phyloP scores from a whole-genome alignment of 2,888 invertebrate genomes.

The Troglohyphantes excavatus region DNA sequence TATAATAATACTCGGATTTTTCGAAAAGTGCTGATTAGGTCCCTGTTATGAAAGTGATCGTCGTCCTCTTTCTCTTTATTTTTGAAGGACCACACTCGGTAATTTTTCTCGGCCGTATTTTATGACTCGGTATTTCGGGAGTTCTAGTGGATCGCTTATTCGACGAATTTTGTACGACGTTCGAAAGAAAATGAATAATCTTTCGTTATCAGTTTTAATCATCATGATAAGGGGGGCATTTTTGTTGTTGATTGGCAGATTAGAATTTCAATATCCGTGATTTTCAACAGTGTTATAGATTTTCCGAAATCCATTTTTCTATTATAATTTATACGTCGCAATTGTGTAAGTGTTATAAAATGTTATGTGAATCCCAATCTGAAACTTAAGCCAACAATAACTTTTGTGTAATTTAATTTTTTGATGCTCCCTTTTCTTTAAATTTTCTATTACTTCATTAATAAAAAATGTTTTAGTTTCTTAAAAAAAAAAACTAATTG shows the following conservation, averaged over 20 bases:
- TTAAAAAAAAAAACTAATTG: too few relatives aligned
- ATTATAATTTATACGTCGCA: too few relatives aligned
- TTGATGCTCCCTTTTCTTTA: too few relatives aligned
- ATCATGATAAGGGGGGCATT: background rate
- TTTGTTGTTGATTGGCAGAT: background rate
- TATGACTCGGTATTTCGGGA: slow-evolving; percentile 38
- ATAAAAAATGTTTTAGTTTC: too few relatives aligned
- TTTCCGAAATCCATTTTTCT: too few relatives aligned
- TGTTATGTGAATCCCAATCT: too few relatives aligned
- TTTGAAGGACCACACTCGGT: slow-evolving; percentile 18
- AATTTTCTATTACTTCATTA: too few relatives aligned
- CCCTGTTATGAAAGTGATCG: slow-evolving; percentile 50
- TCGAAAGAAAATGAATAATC: background rate
- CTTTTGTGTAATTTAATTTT: too few relatives aligned
- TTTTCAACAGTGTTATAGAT: too few relatives aligned
- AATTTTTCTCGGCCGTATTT: slow-evolving; percentile 1
- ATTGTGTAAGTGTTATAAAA: too few relatives aligned
- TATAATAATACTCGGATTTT: slow-evolving; percentile 59
- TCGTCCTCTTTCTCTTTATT: slow-evolving; percentile 24
- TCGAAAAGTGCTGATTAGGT: slow-evolving; percentile 63
- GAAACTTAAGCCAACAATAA: too few relatives aligned
- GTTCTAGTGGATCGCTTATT: slow-evolving; percentile 43
- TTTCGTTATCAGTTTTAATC: slow-evolving; percentile 15
- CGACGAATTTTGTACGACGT: slow-evolving; percentile 5
- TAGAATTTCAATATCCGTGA: too few relatives aligned